phyloP scores from a whole-genome alignment of 2,888 invertebrate genomes.

The Ormyrus thymus region DNA sequence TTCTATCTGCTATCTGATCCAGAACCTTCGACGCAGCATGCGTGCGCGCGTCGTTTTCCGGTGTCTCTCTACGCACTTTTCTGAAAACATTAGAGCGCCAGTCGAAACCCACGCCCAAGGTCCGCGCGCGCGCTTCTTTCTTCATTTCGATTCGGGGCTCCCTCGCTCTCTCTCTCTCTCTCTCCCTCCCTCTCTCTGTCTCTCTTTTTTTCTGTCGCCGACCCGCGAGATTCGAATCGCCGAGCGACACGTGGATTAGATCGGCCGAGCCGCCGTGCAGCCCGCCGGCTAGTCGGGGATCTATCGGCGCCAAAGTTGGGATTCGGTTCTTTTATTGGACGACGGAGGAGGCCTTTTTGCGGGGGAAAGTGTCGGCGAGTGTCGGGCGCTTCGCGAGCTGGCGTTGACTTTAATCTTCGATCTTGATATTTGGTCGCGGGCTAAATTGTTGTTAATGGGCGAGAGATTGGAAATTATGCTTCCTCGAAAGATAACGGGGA shows the following conservation, averaged over 20 bases:
- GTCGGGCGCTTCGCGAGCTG: too few species aligned
- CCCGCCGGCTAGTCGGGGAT: neutral
- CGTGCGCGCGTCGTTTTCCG: slow-evolving; percentile 60
- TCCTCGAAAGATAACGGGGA: too few species aligned
- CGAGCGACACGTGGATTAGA: slow-evolving; percentile 54
- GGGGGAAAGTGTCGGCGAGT: too few species aligned
- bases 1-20: slow-evolving; percentile 48
- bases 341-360: too few species aligned
- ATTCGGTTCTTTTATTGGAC: too few species aligned
- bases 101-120: slow-evolving; percentile 57
- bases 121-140: slow-evolving; percentile 34
- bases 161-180: slow-evolving; percentile 11
- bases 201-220: slow-evolving; percentile 17
- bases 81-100: slow-evolving; percentile 67
- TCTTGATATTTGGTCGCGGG: too few species aligned
- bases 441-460: too few species aligned
- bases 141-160: slow-evolving; percentile 23
- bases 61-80: slow-evolving; percentile 62
- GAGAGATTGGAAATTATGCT: too few species aligned
- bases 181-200: slow-evolving; percentile 1
- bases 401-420: too few species aligned
- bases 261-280: neutral
- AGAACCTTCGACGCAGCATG: slow-evolving; percentile 48
- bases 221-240: slow-evolving; percentile 52
- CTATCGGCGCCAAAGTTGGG: too few species aligned